These are phyloP conservation scores for Formica aserva DNA, from an alignment of 2,888 invertebrate genomes.

Conservation along the genomic window DNA sequence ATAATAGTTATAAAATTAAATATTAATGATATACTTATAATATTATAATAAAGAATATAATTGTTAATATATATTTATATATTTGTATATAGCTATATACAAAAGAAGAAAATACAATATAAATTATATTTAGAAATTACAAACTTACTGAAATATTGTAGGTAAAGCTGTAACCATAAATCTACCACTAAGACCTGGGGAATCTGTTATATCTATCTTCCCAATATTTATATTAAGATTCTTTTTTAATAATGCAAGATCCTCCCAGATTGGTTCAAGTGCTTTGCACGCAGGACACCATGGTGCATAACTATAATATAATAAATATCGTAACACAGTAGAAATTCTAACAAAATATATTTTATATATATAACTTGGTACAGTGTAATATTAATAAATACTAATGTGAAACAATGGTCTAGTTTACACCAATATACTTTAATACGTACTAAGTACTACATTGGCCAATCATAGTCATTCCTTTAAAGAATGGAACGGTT, in stretches of 20 bases:
- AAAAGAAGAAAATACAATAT: background rate
- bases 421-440: too few species aligned
- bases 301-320: constrained; percentile 93
- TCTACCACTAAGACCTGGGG: constrained; percentile 97
- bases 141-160: constrained; percentile 97
- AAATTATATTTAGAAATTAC: constrained; percentile 10
- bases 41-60: background rate
- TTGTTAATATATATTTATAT: background rate
- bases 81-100: background rate
- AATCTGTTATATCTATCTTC: constrained; percentile 97
- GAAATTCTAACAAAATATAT: background rate
- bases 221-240: constrained; percentile 94
- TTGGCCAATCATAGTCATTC: too few species aligned
- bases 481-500: too few species aligned
- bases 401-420: background rate
- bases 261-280: constrained; percentile 95
- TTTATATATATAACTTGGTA: background rate
- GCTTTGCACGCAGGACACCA: constrained; percentile 99
- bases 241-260: constrained; percentile 91
- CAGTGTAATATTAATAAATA: background rate
- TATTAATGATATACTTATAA: background rate
- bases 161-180: constrained; percentile 99
- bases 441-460: too few species aligned
- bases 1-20: background rate
- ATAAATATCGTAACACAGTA: constrained; percentile 27